Percentiles rank a stretch among this genome's conserved stretches.
Conservation (phyloP, 1,140 invertebrate species). For the Drosophila obscura region DNA sequence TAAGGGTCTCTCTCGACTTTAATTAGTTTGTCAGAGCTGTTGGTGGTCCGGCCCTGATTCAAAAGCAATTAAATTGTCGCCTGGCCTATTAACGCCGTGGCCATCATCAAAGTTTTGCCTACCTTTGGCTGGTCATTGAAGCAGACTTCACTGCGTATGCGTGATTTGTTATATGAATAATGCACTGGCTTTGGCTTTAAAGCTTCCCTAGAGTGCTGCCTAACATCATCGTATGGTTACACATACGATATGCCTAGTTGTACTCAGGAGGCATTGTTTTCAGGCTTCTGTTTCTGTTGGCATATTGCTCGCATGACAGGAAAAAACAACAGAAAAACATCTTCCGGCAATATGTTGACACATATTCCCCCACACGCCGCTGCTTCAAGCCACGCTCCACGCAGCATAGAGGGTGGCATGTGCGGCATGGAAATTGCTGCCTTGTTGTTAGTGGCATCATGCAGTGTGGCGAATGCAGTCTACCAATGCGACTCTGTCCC, state of each 20-base stretch:
- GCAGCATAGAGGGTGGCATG: not conserved
- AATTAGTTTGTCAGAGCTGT: constrained; percentile 60
- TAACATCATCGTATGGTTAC: no score
- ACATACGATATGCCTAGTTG: no score
- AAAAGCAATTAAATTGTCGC: constrained; percentile 37
- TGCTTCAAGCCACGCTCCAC: not conserved
- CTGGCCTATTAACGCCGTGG: constrained; percentile 30
- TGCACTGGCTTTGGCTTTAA: no score
- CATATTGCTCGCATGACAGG: constrained; percentile 14
- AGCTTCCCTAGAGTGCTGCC: no score
- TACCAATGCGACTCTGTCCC: constrained; percentile 39
- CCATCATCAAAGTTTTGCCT: constrained; percentile 1
- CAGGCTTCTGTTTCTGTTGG: constrained; percentile 1
- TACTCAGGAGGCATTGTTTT: no score
- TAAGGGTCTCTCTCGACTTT: constrained; percentile 29
- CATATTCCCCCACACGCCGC: constrained; percentile 23
- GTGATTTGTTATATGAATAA: no score
- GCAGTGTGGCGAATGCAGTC: constrained; percentile 38
- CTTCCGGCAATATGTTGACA: constrained; percentile 62
- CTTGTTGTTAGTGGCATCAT: not conserved
- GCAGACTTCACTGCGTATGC: no score
- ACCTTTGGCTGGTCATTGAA: constrained; percentile 4
- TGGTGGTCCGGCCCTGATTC: constrained; percentile 35
- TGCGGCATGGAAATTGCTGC: not conserved
- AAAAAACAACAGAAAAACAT: constrained; percentile 20